These are phyloP conservation scores for Brotula barbata DNA, from an alignment of 2,797 vertebrate genomes.

Conservation along the genomic window DNA sequence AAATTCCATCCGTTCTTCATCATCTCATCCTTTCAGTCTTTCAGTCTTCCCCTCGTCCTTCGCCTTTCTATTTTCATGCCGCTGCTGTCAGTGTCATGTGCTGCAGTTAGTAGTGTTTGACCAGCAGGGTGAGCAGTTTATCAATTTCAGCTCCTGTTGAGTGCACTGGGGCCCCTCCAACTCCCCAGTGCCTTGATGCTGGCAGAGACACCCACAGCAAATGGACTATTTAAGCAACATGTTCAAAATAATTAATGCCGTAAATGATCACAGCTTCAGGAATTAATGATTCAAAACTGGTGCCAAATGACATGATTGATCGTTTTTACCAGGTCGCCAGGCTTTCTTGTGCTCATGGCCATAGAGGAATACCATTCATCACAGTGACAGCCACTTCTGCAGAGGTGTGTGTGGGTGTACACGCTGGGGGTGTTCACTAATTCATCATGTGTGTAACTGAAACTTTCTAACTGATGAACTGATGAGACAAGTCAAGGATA, in stretches of 20 bases:
- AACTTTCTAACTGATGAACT: not conserved
- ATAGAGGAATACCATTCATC: conserved; percentile 63
- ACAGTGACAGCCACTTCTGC: conserved; percentile 56
- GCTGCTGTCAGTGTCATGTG: conserved; percentile 69
- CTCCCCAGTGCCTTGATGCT: conserved; percentile 47
- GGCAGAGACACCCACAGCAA: conserved; percentile 64
- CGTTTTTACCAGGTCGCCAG: conserved; percentile 49
- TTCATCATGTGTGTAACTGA: conserved; percentile 24
- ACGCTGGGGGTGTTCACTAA: conserved; percentile 24
- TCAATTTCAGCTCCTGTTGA: conserved; percentile 71
- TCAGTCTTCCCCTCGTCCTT: not conserved
- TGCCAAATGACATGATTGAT: conserved; percentile 62
- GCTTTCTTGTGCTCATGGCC: conserved; percentile 61
- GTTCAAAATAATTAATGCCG: conserved; percentile 65
- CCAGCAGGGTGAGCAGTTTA: conserved; percentile 72
- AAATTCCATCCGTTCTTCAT: not conserved
- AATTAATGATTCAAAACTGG: conserved; percentile 62
- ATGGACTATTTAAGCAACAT: conserved; percentile 63
- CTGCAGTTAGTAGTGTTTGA: conserved; percentile 69
- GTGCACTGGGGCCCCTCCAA: conserved; percentile 75
- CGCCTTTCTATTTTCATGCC: not conserved
- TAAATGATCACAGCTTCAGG: conserved; percentile 49
- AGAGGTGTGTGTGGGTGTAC: conserved; percentile 33
- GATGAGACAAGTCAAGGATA: conserved; percentile 5
- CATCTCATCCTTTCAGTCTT: not conserved